Evolutionary conservation across 1,140 invertebrate genomes (phyloP), one percentile per base, ranked within the genome.

Genomic region (Chrysomallon squamiferum): DNA sequence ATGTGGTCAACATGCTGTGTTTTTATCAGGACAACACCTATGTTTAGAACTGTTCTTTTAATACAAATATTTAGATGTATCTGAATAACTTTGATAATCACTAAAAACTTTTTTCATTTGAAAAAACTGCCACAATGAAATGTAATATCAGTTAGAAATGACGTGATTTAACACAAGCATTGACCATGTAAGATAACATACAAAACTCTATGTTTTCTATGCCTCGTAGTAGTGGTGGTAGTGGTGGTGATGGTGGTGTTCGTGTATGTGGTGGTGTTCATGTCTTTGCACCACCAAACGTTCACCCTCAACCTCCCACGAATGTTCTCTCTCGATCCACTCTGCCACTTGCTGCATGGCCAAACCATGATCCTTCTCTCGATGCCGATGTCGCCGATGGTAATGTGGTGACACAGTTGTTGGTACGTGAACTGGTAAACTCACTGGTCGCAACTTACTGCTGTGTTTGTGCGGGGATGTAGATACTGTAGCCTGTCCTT

Each of bases 241-340:
- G 76, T 93, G 92, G 65, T 84, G 81, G 84, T 93, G 92, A 80
- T 93, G 92, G 72, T 93, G 91, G 73, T 93, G 92, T 79, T 93
- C 91, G 76, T 93, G 92, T 62, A 93, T 89, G 80, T 93, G 92
- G 77, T 89, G 88, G 68, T 89, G 88, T 71, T 89, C 87, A 65
- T 88, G 87, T 60, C 85, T 76, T 65, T 88, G 87, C 18, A 87
- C 77, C 6, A 78, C 69, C 45, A 78, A 69, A 62, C 71, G 62
- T 38, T 73, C 76, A 43, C 70, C 76, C 41, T 75, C 71, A 61
- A 75, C 56, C 52, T 77, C 82, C 72, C 69, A 75, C 27, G 76
- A 60, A 63, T 85, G 80, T 64, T 86, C 82, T 18, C 80, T 73
- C 57, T 85, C 82, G 59, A 86, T 83, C 87, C 85, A 88, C 66